Conservation (phyloP, 2,888 invertebrate species). For the Drosophila villosipedis region DNA sequence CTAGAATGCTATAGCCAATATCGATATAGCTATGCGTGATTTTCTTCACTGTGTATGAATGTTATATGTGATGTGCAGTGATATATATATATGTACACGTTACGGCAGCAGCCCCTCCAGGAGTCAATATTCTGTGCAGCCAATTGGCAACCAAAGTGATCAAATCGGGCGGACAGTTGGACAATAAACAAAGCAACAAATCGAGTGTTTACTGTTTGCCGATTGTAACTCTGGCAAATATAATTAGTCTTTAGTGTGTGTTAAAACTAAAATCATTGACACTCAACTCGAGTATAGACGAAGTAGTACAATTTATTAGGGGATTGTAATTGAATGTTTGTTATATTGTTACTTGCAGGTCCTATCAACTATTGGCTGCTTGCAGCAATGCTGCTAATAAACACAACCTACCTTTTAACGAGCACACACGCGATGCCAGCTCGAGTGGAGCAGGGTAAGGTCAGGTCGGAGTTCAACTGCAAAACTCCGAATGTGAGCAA, state of each 20-base stretch:
- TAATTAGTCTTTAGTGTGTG: too few relatives aligned
- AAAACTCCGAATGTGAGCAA: neutral
- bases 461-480: neutral
- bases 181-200: neutral
- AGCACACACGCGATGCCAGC: slow-evolving; percentile 44
- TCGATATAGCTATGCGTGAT: neutral
- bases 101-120: neutral
- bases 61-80: too few relatives aligned
- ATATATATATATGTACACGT: neutral
- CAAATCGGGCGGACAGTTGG: neutral
- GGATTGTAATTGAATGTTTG: neutral
- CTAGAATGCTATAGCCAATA: neutral
- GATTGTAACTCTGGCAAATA: neutral
- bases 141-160: neutral
- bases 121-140: too few relatives aligned
- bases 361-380: slow-evolving; percentile 15
- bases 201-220: neutral
- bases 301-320: neutral
- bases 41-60: neutral
- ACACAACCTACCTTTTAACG: neutral
- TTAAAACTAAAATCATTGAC: too few relatives aligned
- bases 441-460: neutral
- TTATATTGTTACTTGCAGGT: slow-evolving; percentile 20
- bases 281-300: neutral
- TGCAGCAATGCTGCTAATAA: slow-evolving; percentile 28